Evolutionary conservation across 1,140 invertebrate genomes (phyloP).

Genomic region (Papilio xuthus): DNA sequence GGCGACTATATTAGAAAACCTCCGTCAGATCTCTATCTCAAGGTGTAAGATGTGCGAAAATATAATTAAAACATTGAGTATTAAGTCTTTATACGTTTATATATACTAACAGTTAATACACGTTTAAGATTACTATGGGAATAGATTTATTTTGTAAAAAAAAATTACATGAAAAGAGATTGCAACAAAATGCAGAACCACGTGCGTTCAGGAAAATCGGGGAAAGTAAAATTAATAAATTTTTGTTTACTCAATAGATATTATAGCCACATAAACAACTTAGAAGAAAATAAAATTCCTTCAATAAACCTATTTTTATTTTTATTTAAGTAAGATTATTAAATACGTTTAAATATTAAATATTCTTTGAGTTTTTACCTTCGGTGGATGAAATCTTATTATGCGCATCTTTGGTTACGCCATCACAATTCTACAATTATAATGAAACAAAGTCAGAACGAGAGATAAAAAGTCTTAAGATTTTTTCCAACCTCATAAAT

Average conservation of each 20-base stretch:
- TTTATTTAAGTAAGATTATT: neutral
- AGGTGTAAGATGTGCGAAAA: slow-evolving; percentile 37
- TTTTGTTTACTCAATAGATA: too few species aligned
- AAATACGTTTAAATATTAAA: neutral
- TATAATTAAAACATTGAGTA: slow-evolving; percentile 27
- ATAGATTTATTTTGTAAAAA: too few species aligned
- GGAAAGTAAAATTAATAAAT: too few species aligned
- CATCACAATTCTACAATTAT: slow-evolving; percentile 27
- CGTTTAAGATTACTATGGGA: too few species aligned
- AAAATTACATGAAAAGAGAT: too few species aligned
- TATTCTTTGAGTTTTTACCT: neutral
- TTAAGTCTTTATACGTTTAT: neutral
- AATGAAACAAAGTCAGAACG: slow-evolving; percentile 43
- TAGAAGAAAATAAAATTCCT: neutral
- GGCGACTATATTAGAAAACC: slow-evolving; percentile 79
- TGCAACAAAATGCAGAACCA: too few species aligned
- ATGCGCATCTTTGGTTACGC: slow-evolving; percentile 4
- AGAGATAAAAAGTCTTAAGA: slow-evolving; percentile 43
- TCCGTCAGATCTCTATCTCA: slow-evolving; percentile 56
- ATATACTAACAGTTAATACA: neutral
- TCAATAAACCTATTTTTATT: neutral
- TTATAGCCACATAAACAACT: too few species aligned
- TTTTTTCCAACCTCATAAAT: slow-evolving; percentile 58
- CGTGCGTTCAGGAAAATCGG: too few species aligned
- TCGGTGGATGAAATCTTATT: neutral